phyloP scores from a whole-genome alignment of 1,140 invertebrate genomes.

The Macrobrachium nipponense region DNA sequence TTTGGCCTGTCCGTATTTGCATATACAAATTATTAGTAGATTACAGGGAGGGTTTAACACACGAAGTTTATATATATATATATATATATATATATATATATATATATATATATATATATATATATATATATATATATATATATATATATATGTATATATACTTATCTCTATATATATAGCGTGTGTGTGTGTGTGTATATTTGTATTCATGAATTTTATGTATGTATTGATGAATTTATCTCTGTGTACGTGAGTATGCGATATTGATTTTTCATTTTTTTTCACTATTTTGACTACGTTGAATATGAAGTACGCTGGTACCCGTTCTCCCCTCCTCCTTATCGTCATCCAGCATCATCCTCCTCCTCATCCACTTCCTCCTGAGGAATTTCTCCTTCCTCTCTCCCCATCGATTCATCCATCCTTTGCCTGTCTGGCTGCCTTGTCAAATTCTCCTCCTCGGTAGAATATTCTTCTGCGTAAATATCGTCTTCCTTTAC shows the following conservation, averaged over 20 bases:
- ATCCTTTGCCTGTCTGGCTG: background rate
- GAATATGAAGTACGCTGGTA: too few species aligned
- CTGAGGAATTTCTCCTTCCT: background rate
- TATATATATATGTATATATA: background rate
- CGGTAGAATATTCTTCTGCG: background rate
- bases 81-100: background rate
- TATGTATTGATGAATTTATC: slow-evolving; percentile 22
- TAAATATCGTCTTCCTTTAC: background rate
- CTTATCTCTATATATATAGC: slow-evolving; percentile 9
- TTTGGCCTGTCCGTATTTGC: too few species aligned
- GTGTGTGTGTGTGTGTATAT: slow-evolving; percentile 13
- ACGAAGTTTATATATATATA: background rate
- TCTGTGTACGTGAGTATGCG: slow-evolving; percentile 6
- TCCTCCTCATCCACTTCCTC: background rate
- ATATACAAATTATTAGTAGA: too few species aligned
- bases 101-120: slow-evolving; percentile 14
- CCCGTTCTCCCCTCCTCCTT: background rate
- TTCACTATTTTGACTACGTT: background rate
- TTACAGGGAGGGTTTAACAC: too few species aligned
- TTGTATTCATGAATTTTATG: slow-evolving; percentile 2
- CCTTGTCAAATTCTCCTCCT: background rate
- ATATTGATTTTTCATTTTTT: background rate
- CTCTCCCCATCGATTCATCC: too few species aligned
- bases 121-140: slow-evolving; percentile 14
- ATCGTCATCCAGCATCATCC: background rate